These are phyloP conservation scores for Lepas anatifera DNA, from an alignment of 2,888 invertebrate genomes.

Conservation along the genomic window DNA sequence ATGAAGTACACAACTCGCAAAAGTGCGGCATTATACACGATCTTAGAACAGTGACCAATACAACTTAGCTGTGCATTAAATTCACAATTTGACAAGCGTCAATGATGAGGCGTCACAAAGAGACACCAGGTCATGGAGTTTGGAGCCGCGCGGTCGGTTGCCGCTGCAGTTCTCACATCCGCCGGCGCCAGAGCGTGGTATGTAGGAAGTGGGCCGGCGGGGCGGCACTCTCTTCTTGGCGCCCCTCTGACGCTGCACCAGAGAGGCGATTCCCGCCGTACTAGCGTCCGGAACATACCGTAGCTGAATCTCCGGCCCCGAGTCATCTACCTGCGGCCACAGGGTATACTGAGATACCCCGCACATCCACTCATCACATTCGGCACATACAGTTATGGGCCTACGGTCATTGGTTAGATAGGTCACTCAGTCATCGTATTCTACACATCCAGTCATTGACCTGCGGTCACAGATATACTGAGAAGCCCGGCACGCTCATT, in stretches of 20 bases:
- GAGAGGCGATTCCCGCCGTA: not conserved
- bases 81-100: too few relatives aligned
- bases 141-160: too few relatives aligned
- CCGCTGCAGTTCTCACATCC: too few relatives aligned
- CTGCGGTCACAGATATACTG: not conserved
- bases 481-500: not conserved
- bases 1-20: too few relatives aligned
- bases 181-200: not conserved
- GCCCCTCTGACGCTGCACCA: not conserved
- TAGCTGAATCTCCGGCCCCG: not conserved
- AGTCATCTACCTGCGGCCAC: not conserved
- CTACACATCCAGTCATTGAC: not conserved
- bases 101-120: too few relatives aligned
- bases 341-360: too few relatives aligned
- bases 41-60: too few relatives aligned
- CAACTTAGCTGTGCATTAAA: too few relatives aligned
- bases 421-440: not conserved
- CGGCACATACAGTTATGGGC: not conserved
- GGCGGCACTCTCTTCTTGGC: not conserved
- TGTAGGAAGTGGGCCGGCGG: not conserved
- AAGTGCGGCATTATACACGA: too few relatives aligned
- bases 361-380: too few relatives aligned
- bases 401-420: not conserved
- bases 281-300: not conserved
- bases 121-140: too few relatives aligned